These are phyloP conservation scores for Carcina quercana DNA, from an alignment of 2,888 invertebrate genomes.

Conservation along the genomic window DNA sequence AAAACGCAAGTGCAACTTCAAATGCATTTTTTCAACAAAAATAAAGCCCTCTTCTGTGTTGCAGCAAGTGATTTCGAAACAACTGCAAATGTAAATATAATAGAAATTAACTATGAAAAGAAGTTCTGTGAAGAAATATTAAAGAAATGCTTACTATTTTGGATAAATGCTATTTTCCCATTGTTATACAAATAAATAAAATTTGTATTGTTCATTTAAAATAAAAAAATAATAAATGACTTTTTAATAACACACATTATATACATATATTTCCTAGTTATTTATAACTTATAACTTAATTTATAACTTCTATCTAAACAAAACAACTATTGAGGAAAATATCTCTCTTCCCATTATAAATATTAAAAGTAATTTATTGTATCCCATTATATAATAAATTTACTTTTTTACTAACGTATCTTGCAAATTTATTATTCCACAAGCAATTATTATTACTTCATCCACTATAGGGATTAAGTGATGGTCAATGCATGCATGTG, in stretches of 20 bases:
- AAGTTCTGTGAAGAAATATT: background rate
- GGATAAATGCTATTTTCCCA: no score
- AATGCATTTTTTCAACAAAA: slow-evolving; percentile 2
- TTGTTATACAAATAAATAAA: no score
- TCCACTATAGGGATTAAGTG: slow-evolving; percentile 10
- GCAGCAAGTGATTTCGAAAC: slow-evolving; percentile 13
- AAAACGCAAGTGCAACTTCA: background rate
- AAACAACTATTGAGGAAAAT: no score
- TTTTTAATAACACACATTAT: no score
- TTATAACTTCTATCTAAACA: no score
- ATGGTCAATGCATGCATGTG: slow-evolving; percentile 12
- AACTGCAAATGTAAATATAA: slow-evolving; percentile 5
- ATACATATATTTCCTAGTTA: no score
- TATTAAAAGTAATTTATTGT: background rate
- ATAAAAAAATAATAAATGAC: no score
- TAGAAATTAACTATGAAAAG: background rate
- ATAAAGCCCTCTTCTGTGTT: slow-evolving; percentile 15
- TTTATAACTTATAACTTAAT: no score
- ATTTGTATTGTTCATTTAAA: no score
- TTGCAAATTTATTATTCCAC: slow-evolving; percentile 14
- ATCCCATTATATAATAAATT: background rate
- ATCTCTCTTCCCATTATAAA: slow-evolving; percentile 4
- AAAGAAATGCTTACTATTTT: no score
- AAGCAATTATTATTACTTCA: slow-evolving; percentile 11
- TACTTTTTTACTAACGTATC: slow-evolving; percentile 2